Evolutionary conservation across 2,888 invertebrate genomes (phyloP), one percentile per base, ranked within the genome.

Genomic region (Cephus pulcher): DNA sequence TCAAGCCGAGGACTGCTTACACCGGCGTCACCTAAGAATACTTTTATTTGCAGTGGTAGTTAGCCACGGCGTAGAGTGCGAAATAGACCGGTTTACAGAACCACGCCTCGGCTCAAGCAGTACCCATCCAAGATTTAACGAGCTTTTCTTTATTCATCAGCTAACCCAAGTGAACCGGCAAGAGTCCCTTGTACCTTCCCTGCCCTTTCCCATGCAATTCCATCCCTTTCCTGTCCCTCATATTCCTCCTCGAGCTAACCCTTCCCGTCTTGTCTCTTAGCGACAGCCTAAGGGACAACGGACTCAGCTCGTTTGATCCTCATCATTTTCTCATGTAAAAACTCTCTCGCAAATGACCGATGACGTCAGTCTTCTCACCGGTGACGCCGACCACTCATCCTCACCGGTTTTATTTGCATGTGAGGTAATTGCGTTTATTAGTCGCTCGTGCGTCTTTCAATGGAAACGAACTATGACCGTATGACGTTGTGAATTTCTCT

Each of bases 351-450:
- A 56, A 56, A 56, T 23, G 56, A 56, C 56, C 9, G 56, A 56
- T 87, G 85, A 88, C 86, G 85, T 87, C 85, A 87, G 71, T 33
- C 82, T 79, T 79, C 71, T 79, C 75, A 83, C 82, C 82, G 86
- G 83, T 84, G 83, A 56, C 15, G 56, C 23, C 32, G 71, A 85
- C 82, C 80, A 83, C 83, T 84, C 83, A 80, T 86, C 82, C 82
- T 83, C 79, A 70, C 76, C 77, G 70, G 78, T 82, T 82, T 85
- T 83, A 87, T 88, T 88, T 85, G 87, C 87, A 86, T 87, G 83
- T 82, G 81, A 83, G 86, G 85, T 88, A 88, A 87, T 87, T 86
- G 86, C 82, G 84, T 83, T 82, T 83, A 86, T 86, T 86, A 84
- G 78, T 75, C 84, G 80, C 78, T 76, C 80, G 82, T 79, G 82